Base-by-base conservation (phyloP, 23 tunicate species). In the Phallusia fumigata region DNA sequence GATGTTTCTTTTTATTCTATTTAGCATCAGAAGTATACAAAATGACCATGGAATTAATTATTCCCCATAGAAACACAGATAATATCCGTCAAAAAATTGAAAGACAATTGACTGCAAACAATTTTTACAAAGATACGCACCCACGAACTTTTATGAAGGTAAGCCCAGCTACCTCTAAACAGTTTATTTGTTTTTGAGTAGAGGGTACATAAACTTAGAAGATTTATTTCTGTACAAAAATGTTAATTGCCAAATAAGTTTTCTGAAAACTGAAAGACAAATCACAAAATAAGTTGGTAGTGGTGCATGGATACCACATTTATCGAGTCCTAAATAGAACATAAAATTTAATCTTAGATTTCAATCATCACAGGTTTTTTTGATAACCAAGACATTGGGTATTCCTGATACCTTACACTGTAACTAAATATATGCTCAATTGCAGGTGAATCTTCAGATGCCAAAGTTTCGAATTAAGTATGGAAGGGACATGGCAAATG, bases 381-480 rank as follows among this genome's bases (percentile, higher is more conserved):
- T n/a, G n/a, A n/a, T n/a, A n/a, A n/a, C n/a, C n/a, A n/a, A n/a
- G n/a, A n/a, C n/a, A n/a, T n/a, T n/a, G n/a, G n/a, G n/a, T n/a
- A n/a, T n/a, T n/a, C n/a, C n/a, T n/a, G n/a, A n/a, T n/a, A n/a
- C n/a, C n/a, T n/a, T n/a, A n/a, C n/a, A n/a, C n/a, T n/a, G n/a
- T n/a, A n/a, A n/a, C n/a, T n/a, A n/a, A n/a, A n/a, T n/a, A n/a
- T n/a, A n/a, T n/a, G n/a, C n/a, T n/a, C n/a, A n/a, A n/a, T 65
- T 36, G 22, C 53, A 76, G 76, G 50, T 80, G 21, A 18, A 0
- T 11, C 19, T 87, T 44, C 0, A 33, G 10, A 36, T 87, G 79
- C 90, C 90, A 35, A 81, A 76, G 33, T 87, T 87, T 75, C 80
- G 52, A 51, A 30, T 87, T 45, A 80, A 87, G 32, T 81, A 0